Evolutionary conservation across 2,888 invertebrate genomes (phyloP).

Genomic region (Drosophila rellima): DNA sequence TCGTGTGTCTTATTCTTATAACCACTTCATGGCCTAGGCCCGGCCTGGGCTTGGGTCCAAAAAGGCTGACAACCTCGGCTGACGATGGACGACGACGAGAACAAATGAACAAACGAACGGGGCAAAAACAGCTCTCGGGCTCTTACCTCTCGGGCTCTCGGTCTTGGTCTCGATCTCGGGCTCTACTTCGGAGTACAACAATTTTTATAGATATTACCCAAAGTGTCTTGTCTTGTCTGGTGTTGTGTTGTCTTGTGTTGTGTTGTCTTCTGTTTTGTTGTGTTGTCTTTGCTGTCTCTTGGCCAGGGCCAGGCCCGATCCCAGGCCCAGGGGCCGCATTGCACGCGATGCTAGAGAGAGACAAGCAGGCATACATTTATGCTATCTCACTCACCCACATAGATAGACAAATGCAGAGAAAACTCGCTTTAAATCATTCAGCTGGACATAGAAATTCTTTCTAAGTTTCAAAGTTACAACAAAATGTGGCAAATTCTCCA

Average conservation of each 20-base stretch:
- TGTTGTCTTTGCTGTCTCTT: conserved; percentile 39
- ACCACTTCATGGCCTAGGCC: conserved; percentile 67
- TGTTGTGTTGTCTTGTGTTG: conserved; percentile 48
- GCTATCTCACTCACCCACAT: conserved; percentile 21
- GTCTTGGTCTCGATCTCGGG: not conserved
- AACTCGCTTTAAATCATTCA: conserved; percentile 44
- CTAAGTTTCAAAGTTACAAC: conserved; percentile 51
- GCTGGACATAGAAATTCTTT: conserved; percentile 69
- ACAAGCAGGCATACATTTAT: conserved; percentile 18
- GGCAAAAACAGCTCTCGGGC: conserved; percentile 44
- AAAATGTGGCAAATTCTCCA: conserved; percentile 50
- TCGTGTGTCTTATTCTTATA: conserved; percentile 70
- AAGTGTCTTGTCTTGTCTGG: conserved; percentile 69
- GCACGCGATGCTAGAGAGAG: conserved; percentile 66
- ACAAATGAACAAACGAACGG: conserved; percentile 42
- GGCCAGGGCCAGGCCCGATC: conserved; percentile 43
- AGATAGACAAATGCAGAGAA: not conserved
- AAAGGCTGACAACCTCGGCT: conserved; percentile 82
- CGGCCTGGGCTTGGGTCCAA: conserved; percentile 57
- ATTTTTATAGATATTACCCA: conserved; percentile 77
- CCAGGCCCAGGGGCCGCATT: conserved; percentile 24
- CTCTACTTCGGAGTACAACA: conserved; percentile 41
- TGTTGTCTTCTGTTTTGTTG: conserved; percentile 49
- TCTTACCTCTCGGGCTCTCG: conserved; percentile 19
- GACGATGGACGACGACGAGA: conserved; percentile 30